Evolutionary conservation across 2,888 invertebrate species (phyloP), one percentile per base, ranked within the genome.

Genomic region (Metalampra italica): DNA sequence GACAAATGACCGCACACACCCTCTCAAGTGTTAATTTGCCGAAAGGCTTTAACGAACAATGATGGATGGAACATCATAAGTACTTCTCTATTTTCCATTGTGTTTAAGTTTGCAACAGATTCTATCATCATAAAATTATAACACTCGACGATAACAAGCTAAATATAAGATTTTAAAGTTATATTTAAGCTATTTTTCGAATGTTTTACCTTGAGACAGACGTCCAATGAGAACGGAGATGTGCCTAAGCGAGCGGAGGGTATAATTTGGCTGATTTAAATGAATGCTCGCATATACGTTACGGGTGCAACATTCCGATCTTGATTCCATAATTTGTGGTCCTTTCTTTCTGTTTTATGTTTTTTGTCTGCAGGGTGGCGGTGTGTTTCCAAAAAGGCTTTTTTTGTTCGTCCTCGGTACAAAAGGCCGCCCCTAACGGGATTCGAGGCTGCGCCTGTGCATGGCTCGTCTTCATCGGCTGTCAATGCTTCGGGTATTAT

Each of bases 291-390:
- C 60, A n/a, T 71, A 66, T 61, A 64, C 70, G 74, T 78, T 74
- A 78, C 82, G 86, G 82, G 78, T 82, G 82, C 82, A 84, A 79
- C 84, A 88, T 87, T 86, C 86, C 86, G 55, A 75, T 69, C 72
- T 59, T 69, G 64, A 71, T 76, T 77, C 79, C 69, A 78, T 85
- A 85, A 88, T 88, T 88, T 85, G 81, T 80, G 78, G 77, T 77
- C 78, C 78, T 86, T 83, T 76, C 75, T 76, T 74, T 83, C 79
- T 82, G 79, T 81, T 85, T 79, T 80, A 75, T 72, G 71, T 82
- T 86, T 86, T 87, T 87, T 87, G 82, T 73, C 53, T 58, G 49
- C 49, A 68, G 79, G 82, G 78, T 80, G 78, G 80, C 82, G 81
- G 83, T 74, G 64, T 66, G 64, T 65, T 72, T 66, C 71, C 70